phyloP scores from a whole-genome alignment of 2,113 vertebrate species.

The Poecile atricapillus region DNA sequence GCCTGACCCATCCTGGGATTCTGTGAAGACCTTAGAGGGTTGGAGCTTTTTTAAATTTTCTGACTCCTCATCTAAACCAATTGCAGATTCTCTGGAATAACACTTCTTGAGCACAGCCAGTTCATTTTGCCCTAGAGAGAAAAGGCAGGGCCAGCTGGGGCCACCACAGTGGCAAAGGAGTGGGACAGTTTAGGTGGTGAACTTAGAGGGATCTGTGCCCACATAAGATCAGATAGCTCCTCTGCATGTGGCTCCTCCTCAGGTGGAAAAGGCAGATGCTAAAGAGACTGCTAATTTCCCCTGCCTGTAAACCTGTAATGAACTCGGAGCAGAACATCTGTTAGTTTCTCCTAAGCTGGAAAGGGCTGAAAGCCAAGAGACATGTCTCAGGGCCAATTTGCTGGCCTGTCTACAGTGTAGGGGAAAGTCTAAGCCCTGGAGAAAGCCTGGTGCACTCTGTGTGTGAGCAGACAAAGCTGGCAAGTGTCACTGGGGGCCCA shows the following conservation, averaged over 20 bases:
- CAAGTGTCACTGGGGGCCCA: neutral
- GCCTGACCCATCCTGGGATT: neutral
- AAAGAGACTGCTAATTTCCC: constrained; percentile 53
- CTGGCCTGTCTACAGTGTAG: neutral
- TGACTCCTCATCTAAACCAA: neutral
- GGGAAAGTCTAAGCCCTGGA: neutral
- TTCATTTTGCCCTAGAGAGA: neutral
- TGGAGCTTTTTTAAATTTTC: neutral
- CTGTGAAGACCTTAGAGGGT: neutral
- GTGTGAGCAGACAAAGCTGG: neutral
- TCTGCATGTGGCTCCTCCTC: neutral
- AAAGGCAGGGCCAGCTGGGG: neutral
- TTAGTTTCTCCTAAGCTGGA: neutral
- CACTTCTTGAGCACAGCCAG: neutral
- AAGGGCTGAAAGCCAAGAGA: constrained; percentile 37
- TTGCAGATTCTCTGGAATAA: neutral
- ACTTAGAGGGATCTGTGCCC: neutral
- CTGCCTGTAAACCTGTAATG: constrained; percentile 44
- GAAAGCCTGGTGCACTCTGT: neutral
- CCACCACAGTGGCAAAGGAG: neutral
- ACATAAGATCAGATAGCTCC: neutral
- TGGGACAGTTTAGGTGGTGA: rapidly evolving
- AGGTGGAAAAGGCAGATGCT: constrained; percentile 40
- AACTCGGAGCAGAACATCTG: constrained; percentile 42
- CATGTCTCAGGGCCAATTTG: constrained; percentile 19